Base-by-base conservation (phyloP, 2,797 vertebrate species). In the Bradypus variegatus region DNA sequence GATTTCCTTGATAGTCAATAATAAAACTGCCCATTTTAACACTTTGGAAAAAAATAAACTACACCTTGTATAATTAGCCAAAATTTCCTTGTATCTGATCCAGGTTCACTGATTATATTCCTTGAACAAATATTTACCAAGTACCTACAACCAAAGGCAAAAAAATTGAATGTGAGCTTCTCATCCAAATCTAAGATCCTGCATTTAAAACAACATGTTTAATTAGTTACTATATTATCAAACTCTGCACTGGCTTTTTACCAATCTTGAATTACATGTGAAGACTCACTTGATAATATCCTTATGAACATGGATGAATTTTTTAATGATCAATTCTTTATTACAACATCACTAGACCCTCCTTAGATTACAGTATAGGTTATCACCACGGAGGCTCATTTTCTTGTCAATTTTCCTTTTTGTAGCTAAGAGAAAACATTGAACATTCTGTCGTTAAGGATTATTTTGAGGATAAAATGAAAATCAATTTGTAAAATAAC, bases 381-480 rank as follows among this genome's bases (percentile, higher is more conserved):
- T 53, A 78, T 91, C 70, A 76, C 33, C 19, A 62, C 14, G 5
- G 81, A 21, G 45, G 8, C 27, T 89, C 45, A 82, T 50, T 58
- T 58, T 58, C 58, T 58, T 58, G 19, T 58, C 58, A 58, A 58
- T 72, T n/a, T 86, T n/a, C 50, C 6, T 91, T 67, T 41, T 70
- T 27, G 84, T 11, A 76, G 14, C 72, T 78, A 79, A 90, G 41
- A 92, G 69, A 91, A 91, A 89, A 70, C 60, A 91, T 0, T 75
- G 27, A 76, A 93, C 7, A 83, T 58, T 93, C 58, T 80, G 78
- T 38, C 75, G 50, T n/a, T 64, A 86, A 93, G 48, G 36, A 69
- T 2, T 62, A 55, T 45, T 91, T 84, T 89, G 58, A 92, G 38
- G 29, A 88, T 73, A 91, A 88, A 95, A 93, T 15, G 36, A 86